These are phyloP conservation scores for Amazona finschi DNA, from an alignment of 2,797 vertebrate genomes.

Conservation along the genomic window DNA sequence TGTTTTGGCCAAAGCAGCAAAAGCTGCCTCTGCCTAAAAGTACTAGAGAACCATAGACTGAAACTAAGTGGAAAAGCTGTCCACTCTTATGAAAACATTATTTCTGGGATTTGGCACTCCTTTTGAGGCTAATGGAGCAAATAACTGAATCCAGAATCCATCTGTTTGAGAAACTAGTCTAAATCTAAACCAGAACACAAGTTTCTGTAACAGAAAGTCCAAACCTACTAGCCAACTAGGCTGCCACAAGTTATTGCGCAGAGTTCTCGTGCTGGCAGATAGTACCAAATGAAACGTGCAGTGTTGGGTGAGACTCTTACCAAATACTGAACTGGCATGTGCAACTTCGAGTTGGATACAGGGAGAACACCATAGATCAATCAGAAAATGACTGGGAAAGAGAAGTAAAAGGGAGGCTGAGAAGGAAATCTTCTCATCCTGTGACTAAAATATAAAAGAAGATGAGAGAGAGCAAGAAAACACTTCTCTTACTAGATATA, in stretches of 20 bases:
- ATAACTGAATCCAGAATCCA: background rate
- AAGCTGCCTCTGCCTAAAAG: background rate
- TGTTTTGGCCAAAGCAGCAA: background rate
- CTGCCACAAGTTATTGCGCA: background rate
- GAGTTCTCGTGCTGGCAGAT: background rate
- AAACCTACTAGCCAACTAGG: background rate
- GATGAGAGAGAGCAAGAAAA: background rate
- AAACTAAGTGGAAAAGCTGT: background rate
- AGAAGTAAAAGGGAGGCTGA: background rate
- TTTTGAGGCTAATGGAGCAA: background rate
- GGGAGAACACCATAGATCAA: background rate
- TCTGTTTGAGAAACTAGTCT: background rate
- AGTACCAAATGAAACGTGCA: background rate
- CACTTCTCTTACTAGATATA: background rate
- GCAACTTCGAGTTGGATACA: background rate
- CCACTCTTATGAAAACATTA: background rate
- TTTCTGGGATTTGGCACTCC: background rate
- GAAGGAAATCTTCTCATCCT: background rate
- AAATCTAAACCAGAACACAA: background rate
- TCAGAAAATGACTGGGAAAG: background rate
- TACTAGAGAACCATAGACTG: background rate
- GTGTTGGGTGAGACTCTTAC: background rate
- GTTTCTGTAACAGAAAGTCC: background rate
- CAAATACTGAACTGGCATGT: background rate
- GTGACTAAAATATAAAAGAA: background rate